These are phyloP conservation scores for Clitarchus hookeri DNA, from an alignment of 2,888 invertebrate genomes.

Conservation along the genomic window DNA sequence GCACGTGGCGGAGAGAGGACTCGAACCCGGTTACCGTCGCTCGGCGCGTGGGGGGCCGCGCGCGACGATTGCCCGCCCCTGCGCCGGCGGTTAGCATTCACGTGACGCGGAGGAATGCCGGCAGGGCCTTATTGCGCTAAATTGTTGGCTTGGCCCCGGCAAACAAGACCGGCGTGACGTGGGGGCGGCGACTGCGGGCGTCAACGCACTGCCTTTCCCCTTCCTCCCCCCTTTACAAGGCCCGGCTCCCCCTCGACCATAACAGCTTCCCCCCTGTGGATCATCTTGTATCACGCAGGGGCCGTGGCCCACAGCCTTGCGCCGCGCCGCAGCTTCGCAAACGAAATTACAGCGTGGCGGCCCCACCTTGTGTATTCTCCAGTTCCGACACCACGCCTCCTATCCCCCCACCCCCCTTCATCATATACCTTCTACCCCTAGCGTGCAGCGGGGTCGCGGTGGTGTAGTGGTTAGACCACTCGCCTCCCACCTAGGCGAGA, in stretches of 20 bases:
- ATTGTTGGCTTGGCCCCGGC: constrained; percentile 38
- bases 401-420: neutral
- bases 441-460: neutral
- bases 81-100: neutral
- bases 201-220: constrained; percentile 35
- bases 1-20: no score
- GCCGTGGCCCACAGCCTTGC: no score
- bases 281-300: neutral
- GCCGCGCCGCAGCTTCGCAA: neutral
- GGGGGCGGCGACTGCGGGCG: constrained; percentile 35
- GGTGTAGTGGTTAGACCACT: no score
- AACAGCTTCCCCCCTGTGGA: neutral
- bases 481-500: no score
- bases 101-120: constrained; percentile 15
- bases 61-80: neutral
- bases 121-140: constrained; percentile 38
- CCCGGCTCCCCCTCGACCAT: neutral
- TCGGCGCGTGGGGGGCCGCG: neutral
- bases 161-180: constrained; percentile 40
- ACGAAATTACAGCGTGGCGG: neutral
- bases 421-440: neutral
- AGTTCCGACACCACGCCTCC: neutral
- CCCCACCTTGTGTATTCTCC: constrained; percentile 10
- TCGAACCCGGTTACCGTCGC: no score
- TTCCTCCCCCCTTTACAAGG: neutral